Evolutionary conservation across 2,113 vertebrate genomes (phyloP), one percentile per base, ranked within the genome.

Genomic region (Paralichthys olivaceus): DNA sequence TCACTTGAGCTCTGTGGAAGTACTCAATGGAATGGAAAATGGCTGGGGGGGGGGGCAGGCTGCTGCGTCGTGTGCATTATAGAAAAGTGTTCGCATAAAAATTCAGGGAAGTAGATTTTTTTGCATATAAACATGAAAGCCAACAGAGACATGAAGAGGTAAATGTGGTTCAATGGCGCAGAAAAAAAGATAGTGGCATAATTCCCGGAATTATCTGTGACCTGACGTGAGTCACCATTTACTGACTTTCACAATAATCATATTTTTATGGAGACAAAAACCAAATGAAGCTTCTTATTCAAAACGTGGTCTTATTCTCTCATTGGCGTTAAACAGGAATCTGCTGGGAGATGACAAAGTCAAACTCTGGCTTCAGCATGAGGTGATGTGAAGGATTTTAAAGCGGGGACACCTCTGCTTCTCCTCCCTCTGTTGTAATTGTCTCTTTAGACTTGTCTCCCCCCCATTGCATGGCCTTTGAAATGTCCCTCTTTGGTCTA

Each of bases 11-110:
- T 85, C 76, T 81, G 76, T 54, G 13, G 85, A 56, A 80, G 58
- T 5, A 86, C 62, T 89, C 83, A 81, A 40, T 83, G 87, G 81
- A 85, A 92, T 87, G 87, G 74, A 92, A 92, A 90, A 88, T 75
- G 78, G 77, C 79, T 32, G 43, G 49, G 75, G 28, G 62, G 63
- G 77, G 64, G 4, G 58, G 56, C 12, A 82, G 63, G 51, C 77
- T 43, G 66, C 68, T 40, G 72, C 75, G 78, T 70, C n/a, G 69
- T 66, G 79, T 77, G 64, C 70, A 73, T 76, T 75, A 75, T 54
- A 77, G 62, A 56, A 70, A 84, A 71, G 64, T 63, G 65, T 65
- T 79, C 13, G 6, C 66, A 84, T 77, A 70, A 77, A 87, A 83
- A 84, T 79, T 77, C 60, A 62, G 55, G 25, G 32, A 47, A 55